Evolutionary conservation across 2,113 vertebrate species (phyloP).

Genomic region (Lethenteron reissneri): DNA sequence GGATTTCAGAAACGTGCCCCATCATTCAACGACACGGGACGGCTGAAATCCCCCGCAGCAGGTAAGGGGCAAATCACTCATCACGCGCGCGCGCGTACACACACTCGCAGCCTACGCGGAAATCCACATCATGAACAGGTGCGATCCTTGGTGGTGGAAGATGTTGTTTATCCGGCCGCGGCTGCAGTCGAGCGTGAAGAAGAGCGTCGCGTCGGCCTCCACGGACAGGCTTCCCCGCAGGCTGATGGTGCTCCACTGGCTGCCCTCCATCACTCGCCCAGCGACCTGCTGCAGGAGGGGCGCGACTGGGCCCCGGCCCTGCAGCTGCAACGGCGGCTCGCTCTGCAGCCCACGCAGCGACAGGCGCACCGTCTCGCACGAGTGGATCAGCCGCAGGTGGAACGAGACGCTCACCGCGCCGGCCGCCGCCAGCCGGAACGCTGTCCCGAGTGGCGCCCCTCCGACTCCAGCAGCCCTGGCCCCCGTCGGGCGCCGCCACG

Average conservation of each 20-base stretch:
- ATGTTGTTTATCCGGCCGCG: constrained; percentile 55
- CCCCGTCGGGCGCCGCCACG: constrained; percentile 24
- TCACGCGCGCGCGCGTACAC: too few relatives aligned
- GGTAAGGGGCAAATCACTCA: too few relatives aligned
- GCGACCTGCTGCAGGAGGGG: constrained; percentile 45
- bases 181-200: constrained; percentile 44
- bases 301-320: constrained; percentile 16
- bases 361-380: constrained; percentile 37
- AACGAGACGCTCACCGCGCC: constrained; percentile 38
- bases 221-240: constrained; percentile 42
- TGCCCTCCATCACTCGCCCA: constrained; percentile 52
- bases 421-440: constrained; percentile 37
- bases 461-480: constrained; percentile 24
- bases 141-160: constrained; percentile 32
- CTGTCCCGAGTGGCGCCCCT: constrained; percentile 31
- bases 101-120: constrained; percentile 10
- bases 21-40: too few relatives aligned
- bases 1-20: too few relatives aligned
- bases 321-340: constrained; percentile 15
- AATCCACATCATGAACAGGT: constrained; percentile 50
- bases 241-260: constrained; percentile 39
- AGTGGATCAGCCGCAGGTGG: constrained; percentile 53
- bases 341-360: constrained; percentile 23
- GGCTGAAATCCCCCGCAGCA: too few relatives aligned
- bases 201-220: constrained; percentile 34